Base-by-base conservation (phyloP, 2,888 invertebrate species). In the Beris morrisii region DNA sequence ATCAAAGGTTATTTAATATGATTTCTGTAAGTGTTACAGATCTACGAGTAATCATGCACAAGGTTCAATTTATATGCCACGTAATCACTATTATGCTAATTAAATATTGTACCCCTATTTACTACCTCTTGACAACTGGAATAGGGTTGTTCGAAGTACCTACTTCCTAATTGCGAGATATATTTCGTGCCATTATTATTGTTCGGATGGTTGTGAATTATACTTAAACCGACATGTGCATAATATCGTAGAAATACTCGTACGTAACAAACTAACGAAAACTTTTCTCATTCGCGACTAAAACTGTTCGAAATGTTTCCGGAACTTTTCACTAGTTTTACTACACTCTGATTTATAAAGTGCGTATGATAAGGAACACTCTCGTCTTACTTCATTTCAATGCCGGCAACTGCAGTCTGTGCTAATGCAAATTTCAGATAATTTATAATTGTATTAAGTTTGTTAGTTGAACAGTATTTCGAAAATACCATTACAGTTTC, bases 381-480 rank as follows among this genome's bases (percentile, higher is more conserved):
- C 45, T 46, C 31, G 28, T 46, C 5, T 22, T 11, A 48, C 9
- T 44, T 44, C 22, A 4, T 30, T 44, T n/a, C 31, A 46, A 5
- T 46, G 15, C 13, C 31, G 56, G 11, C 48, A 59, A 48, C 28
- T 59, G 59, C 48, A 48, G 31, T 11, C 54, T 12, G 5, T 15
- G 13, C 13, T 59, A 59, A 59, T 59, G 59, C 59, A 59, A 48
- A 59, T 59, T 59, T 31, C 59, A 48, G 59, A 59, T 59, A 59
- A 59, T 59, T 59, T 32, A 38, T 13, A 22, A 46, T 38, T 48
- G 59, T 38, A 13, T 57, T 32, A 45, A 57, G 57, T 57, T 57
- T 59, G 59, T 50, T 56, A 22, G 22, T 22, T 22, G 22, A 22
- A 22, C 22, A 22, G 22, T 22, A 22, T 22, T 22, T 22, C 22